A percentile compares a stretch with the other conserved stretches of the same genome.
Conservation (phyloP, 2,888 invertebrate genomes). For the Spatulosminthurus flaviceps region DNA sequence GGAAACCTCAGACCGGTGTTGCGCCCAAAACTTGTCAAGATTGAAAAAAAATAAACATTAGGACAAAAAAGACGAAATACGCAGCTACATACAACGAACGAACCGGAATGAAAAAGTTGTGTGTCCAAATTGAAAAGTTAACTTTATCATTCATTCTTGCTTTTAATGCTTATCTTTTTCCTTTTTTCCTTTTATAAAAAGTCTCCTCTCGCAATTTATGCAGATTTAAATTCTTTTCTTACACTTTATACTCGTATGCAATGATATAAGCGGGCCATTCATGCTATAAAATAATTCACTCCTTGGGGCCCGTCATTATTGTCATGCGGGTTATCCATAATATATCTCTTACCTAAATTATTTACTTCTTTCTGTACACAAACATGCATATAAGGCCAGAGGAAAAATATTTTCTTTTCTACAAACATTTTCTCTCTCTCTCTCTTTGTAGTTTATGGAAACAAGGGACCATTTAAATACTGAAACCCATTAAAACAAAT, state of each 20-base stretch:
- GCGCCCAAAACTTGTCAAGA: not conserved
- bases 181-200: not conserved
- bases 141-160: not conserved
- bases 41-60: not conserved
- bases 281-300: constrained; percentile 5
- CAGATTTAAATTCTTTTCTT: not conserved
- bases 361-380: not conserved
- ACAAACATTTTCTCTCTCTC: no score
- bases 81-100: no score
- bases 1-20: no score
- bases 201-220: not conserved
- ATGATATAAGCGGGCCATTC: not conserved
- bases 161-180: not conserved
- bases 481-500: no score
- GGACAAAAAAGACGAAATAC: not conserved
- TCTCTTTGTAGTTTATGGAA: no score
- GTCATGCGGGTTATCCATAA: not conserved
- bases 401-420: no score
- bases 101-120: not conserved
- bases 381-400: no score
- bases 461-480: no score
- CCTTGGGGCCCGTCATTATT: not conserved
- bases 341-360: not conserved
- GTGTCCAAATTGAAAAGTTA: not conserved
- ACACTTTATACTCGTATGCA: not conserved